Conservation (phyloP, 2,113 vertebrate species). For the Protobothrops mucrosquamatus region DNA sequence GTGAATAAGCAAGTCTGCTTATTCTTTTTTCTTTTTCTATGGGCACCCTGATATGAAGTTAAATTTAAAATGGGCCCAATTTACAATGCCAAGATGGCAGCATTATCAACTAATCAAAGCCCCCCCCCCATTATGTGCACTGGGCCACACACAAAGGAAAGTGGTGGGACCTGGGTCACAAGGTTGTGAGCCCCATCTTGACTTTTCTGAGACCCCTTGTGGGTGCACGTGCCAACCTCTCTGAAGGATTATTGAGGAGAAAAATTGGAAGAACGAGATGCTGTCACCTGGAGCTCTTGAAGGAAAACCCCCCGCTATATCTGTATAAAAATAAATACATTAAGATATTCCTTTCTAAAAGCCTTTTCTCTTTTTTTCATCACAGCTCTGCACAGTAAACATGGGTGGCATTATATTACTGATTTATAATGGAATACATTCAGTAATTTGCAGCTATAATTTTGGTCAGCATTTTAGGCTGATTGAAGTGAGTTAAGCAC, state of each 20-base stretch:
- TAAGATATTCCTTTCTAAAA: background rate
- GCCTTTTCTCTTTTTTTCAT: background rate
- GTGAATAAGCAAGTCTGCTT: background rate
- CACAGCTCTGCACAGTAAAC: background rate
- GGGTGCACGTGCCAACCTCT: background rate
- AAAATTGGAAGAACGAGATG: background rate
- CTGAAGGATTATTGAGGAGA: background rate
- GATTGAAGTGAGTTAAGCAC: background rate
- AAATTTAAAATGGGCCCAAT: background rate
- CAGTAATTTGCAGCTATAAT: background rate
- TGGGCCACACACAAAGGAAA: background rate
- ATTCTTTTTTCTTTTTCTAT: background rate
- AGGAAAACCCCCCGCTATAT: background rate
- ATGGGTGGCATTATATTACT: background rate
- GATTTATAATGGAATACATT: background rate
- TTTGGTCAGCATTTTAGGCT: background rate
- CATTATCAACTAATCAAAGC: background rate
- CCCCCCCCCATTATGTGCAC: background rate
- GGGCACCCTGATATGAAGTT: background rate
- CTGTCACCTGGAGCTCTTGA: background rate
- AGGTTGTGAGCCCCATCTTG: background rate
- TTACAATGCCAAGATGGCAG: background rate
- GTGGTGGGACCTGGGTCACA: background rate
- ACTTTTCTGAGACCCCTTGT: background rate
- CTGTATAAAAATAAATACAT: background rate